These are phyloP conservation scores for Melanotaenia parkinsoni DNA, from an alignment of 2,797 vertebrate genomes.

Conservation along the genomic window DNA sequence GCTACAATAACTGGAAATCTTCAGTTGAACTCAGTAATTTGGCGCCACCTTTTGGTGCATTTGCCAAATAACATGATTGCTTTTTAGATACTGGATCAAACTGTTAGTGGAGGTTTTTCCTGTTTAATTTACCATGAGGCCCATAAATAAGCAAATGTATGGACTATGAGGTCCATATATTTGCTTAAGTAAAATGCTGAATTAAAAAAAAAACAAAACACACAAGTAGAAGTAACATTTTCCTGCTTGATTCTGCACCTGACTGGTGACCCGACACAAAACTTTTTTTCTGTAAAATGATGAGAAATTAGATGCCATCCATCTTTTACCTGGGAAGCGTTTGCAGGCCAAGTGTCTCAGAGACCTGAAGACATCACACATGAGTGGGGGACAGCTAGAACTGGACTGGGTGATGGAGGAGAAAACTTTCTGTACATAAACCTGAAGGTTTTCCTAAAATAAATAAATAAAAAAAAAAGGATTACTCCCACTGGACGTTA, in stretches of 20 bases:
- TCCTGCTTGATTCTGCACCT: too few species aligned
- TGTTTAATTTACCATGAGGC: too few species aligned
- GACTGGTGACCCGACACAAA: too few species aligned
- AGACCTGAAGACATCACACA: conserved; percentile 97
- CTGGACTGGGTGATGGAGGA: conserved; percentile 94
- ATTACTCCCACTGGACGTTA: neutral
- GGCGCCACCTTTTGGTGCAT: conserved; percentile 43
- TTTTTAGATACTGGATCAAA: neutral
- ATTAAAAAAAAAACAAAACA: too few species aligned
- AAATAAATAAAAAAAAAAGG: neutral
- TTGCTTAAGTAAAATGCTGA: too few species aligned
- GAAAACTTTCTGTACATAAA: conserved; percentile 96
- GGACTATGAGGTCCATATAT: too few species aligned
- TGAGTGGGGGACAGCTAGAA: conserved; percentile 95
- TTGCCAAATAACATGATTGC: neutral
- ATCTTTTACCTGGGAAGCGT: conserved; percentile 91
- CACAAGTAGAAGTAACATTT: too few species aligned
- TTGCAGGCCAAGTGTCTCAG: conserved; percentile 93
- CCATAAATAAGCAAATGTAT: too few species aligned
- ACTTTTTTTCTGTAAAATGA: neutral
- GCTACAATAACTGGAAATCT: neutral
- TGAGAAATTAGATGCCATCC: neutral
- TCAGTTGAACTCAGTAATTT: neutral
- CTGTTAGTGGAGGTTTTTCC: too few species aligned
- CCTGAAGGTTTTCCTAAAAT: conserved; percentile 94